Conservation (phyloP, 2,797 vertebrate species). For the Chloroceryle amazona region DNA sequence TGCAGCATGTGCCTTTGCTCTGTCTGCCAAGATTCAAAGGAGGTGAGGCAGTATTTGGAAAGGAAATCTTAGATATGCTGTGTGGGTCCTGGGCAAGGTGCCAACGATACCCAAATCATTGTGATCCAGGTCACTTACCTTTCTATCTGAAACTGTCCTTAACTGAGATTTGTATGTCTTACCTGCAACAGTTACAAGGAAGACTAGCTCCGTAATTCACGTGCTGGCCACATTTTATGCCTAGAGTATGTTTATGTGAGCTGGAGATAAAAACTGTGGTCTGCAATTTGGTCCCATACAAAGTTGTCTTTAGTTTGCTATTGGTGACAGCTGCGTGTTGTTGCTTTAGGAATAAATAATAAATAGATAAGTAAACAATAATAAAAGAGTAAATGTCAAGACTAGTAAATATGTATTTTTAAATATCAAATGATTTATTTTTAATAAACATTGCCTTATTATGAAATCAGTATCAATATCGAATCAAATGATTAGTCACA, state of each 20-base stretch:
- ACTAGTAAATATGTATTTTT: background rate
- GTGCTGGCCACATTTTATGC: background rate
- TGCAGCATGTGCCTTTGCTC: background rate
- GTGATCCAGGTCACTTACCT: background rate
- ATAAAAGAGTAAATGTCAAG: background rate
- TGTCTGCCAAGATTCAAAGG: background rate
- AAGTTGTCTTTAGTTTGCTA: background rate
- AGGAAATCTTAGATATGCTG: background rate
- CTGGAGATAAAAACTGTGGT: background rate
- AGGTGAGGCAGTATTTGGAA: background rate
- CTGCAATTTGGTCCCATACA: background rate
- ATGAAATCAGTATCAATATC: background rate
- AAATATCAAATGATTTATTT: background rate
- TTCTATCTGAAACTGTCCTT: background rate
- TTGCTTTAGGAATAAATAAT: background rate
- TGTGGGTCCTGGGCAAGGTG: background rate
- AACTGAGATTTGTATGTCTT: rapidly evolving
- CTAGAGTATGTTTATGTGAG: background rate
- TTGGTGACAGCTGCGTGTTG: background rate
- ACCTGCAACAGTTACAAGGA: background rate
- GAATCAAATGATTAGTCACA: background rate
- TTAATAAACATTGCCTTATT: background rate
- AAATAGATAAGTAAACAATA: background rate
- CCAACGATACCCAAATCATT: background rate
- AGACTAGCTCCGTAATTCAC: background rate